Percentiles rank a stretch among this genome's conserved stretches.
Evolutionary conservation across 2,113 vertebrate species (phyloP).

Genomic region (Hippocampus guttulatus): DNA sequence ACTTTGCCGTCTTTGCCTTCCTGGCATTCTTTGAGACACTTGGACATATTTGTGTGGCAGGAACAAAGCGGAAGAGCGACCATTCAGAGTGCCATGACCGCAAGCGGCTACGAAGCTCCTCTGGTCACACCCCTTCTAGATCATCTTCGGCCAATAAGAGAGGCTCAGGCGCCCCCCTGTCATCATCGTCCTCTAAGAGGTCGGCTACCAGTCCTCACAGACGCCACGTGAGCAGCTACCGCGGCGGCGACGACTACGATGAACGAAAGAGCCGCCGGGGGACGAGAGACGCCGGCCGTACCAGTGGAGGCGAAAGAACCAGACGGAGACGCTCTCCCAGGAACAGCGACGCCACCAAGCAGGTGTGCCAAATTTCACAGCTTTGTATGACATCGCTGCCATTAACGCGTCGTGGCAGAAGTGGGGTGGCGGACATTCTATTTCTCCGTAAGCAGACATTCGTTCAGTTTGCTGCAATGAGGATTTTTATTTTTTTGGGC

Average conservation of each 20-base stretch:
- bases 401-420: too few relatives aligned
- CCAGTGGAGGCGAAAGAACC: conserved; percentile 21
- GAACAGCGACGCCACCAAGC: conserved; percentile 33
- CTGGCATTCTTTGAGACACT: too few relatives aligned
- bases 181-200: conserved; percentile 80
- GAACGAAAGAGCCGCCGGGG: conserved; percentile 76
- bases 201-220: conserved; percentile 55
- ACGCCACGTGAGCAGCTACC: conserved; percentile 75
- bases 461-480: too few relatives aligned
- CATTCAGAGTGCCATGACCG: conserved; percentile 78
- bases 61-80: conserved; percentile 91
- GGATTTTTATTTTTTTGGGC: too few relatives aligned
- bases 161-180: conserved; percentile 44
- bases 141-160: conserved; percentile 77
- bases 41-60: conserved; percentile 56
- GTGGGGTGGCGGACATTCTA: too few relatives aligned
- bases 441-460: too few relatives aligned
- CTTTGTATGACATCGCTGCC: too few relatives aligned
- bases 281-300: conserved; percentile 22
- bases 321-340: conserved; percentile 34
- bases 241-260: conserved; percentile 86
- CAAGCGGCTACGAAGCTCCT: conserved; percentile 84
- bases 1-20: too few relatives aligned
- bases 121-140: conserved; percentile 77
- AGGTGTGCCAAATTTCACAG: conserved; percentile 32